Evolutionary conservation across 2,113 vertebrate species (phyloP), one percentile per base, ranked within the genome.

Genomic region (Sterna hirundo): DNA sequence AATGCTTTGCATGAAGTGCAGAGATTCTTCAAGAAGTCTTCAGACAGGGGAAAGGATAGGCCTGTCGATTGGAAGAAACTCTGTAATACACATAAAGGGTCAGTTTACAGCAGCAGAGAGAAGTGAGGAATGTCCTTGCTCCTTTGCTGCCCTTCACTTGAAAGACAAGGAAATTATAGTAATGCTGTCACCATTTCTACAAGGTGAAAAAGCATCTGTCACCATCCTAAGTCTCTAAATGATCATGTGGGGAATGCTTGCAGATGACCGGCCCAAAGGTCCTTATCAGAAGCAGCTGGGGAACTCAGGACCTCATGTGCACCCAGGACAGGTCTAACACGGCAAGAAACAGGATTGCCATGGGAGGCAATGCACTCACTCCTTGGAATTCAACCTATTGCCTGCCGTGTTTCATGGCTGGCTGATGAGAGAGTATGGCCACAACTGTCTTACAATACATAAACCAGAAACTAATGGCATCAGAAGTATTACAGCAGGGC

Each of bases 261-360:
- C 57, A 65, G 65, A 7, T 3, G 29, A 17, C 29, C 34, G 81
- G 42, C 17, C 22, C 1, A 1, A 55, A 69, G 14, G 20, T 42
- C 32, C 65, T 70, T 25, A 42, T 19, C 70, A 69, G 65, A 64
- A 55, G 36, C 12, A 71, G 22, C 30, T 25, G 26, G 34, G 69
- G 54, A 84, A 61, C 51, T 70, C n/a, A 17, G 21, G 38, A 64
- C 49, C 10, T 51, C 40, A 36, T 0, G 1, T 0, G 2, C 0
- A 1, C 9, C 62, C 55, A 52, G 55, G 47, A 32, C 25, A 34
- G 30, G 46, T 36, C 36, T 54, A 81, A 64, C 0, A 1, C 1
- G 15, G 40, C 25, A 46, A 61, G 65, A 55, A 70, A 29, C n/a
- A 36, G 71, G 47, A 46, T 3, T 42, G 80, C 16, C 14, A 25